Base-by-base conservation (phyloP, 2,888 invertebrate species). In the Phrixothrix hirtus region DNA sequence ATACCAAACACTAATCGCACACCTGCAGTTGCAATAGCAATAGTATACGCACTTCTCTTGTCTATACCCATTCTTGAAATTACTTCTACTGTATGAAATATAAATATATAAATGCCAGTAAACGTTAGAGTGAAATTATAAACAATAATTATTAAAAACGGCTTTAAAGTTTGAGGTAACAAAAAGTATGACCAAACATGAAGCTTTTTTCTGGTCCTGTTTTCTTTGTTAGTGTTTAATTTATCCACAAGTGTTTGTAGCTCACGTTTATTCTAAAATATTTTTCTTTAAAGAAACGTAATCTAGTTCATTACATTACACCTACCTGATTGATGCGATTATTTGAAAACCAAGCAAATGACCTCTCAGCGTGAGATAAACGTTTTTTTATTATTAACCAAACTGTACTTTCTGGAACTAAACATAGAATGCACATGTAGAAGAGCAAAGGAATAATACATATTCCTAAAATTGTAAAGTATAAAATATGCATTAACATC, bases 1-100 rank as follows among this genome's bases (percentile, higher is more conserved):
- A 21, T 21, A 21, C 3, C 7, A 21, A 3, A 21, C 7, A 21
- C 7, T 21, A 21, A 21, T 21, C 21, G 3, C 3, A 21, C 7
- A 5, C 21, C 21, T 3, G 21, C 21, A 21, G 21, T 21, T 21
- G 7, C 3, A 5, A 21, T 21, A 7, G 21, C 21, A 21, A 3
- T 5, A 21, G 7, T 65, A 50, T 80, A 81, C 27, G 76, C 75
- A 57, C 81, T 76, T 14, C 78, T 53, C 13, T 56, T 66, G 38
- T 66, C 61, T 2, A 81, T 81, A 47, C 81, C 75, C 36, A 78
- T 72, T 47, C 83, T 82, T 6, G 79, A 75, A 3, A 89, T 78
- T 48, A 89, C 85, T 62, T 88, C 86, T 0, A 88, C 86, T 0
- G 88, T 88, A 68, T 89, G 89, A 75, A 89, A 89, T 46, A 89